Evolutionary conservation across 1,140 invertebrate species (phyloP).

Genomic region (Wasmannia auropunctata): DNA sequence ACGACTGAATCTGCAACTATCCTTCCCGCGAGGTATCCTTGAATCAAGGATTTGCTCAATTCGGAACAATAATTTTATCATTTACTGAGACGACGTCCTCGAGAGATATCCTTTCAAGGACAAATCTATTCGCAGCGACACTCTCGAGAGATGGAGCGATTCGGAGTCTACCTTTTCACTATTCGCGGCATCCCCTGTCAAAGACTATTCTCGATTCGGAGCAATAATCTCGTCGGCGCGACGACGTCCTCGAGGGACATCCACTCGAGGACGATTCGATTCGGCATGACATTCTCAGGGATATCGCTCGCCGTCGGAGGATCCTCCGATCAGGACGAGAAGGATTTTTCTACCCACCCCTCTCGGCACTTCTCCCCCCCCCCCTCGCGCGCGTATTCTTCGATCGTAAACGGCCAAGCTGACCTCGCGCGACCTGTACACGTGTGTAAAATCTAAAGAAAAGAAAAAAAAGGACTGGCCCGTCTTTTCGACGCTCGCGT

Average conservation of each 20-base stretch:
- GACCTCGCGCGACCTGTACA: conserved; percentile 51
- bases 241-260: not conserved
- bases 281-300: not conserved
- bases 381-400: not conserved
- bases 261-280: not conserved
- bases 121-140: not conserved
- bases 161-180: not conserved
- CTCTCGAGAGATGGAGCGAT: not conserved
- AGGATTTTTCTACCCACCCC: not conserved
- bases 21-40: not conserved
- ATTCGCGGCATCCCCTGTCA: not conserved
- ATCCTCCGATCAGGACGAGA: conserved; percentile 28
- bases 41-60: not conserved
- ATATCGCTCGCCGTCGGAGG: not conserved
- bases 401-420: conserved; percentile 55
- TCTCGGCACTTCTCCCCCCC: conserved; percentile 39
- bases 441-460: conserved; percentile 61
- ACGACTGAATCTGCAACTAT: not conserved
- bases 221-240: not conserved
- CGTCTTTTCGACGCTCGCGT: conserved; percentile 58
- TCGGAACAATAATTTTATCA: conserved; percentile 2
- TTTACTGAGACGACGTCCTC: not conserved
- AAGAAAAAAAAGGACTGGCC: conserved; percentile 65
- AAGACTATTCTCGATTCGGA: conserved; percentile 5
- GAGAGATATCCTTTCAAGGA: not conserved